Evolutionary conservation across 2,888 invertebrate genomes (phyloP).

Genomic region (Tinea trinotella): DNA sequence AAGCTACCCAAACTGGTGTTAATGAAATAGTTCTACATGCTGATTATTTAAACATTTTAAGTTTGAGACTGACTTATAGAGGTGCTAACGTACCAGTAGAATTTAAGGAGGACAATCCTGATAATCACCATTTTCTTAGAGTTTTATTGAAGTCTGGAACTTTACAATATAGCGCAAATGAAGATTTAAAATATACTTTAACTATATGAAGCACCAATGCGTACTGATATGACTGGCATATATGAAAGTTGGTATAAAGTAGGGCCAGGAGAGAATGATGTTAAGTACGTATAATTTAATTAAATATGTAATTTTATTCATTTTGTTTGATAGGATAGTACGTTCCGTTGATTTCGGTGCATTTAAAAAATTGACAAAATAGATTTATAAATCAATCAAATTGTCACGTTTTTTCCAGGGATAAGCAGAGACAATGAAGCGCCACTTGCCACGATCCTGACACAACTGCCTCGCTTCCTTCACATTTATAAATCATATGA

Average conservation of each 20-base stretch:
- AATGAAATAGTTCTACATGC: constrained; percentile 48
- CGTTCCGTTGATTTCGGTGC: too few relatives aligned
- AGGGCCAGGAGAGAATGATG: constrained; percentile 23
- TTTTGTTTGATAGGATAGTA: too few relatives aligned
- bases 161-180: constrained; percentile 31
- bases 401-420: too few relatives aligned
- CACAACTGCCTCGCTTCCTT: too few relatives aligned
- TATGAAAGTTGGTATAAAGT: constrained; percentile 56
- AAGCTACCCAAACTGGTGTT: constrained; percentile 37
- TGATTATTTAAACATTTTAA: constrained; percentile 36
- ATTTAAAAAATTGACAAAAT: not conserved
- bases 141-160: constrained; percentile 28
- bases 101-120: not conserved
- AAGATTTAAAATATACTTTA: constrained; percentile 34
- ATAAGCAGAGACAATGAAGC: too few relatives aligned
- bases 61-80: constrained; percentile 48
- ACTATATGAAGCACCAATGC: constrained; percentile 38
- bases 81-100: constrained; percentile 24
- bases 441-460: too few relatives aligned
- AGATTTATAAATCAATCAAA: too few relatives aligned
- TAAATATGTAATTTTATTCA: too few relatives aligned
- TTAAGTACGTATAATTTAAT: not conserved
- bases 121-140: constrained; percentile 31
- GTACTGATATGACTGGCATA: constrained; percentile 60
- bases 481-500: too few relatives aligned